These are phyloP conservation scores for Fragum sueziense DNA, from an alignment of 2,888 invertebrate genomes.

Conservation along the genomic window DNA sequence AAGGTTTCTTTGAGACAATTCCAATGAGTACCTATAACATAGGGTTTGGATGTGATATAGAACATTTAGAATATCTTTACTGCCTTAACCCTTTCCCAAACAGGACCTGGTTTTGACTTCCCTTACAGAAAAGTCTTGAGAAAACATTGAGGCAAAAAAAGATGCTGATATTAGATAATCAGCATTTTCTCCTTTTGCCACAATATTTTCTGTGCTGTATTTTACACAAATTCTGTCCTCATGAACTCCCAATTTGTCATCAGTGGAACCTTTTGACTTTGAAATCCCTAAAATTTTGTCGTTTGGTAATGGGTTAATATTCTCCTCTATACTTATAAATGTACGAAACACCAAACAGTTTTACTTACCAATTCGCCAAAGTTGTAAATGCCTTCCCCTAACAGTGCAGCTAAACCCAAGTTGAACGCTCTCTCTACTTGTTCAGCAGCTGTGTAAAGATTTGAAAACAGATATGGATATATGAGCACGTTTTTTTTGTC, in stretches of 20 bases:
- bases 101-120: not conserved
- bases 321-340: too few relatives aligned
- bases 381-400: conserved; percentile 95
- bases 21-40: too few relatives aligned
- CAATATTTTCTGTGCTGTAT: not conserved
- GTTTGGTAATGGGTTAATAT: not conserved
- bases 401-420: conserved; percentile 95
- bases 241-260: not conserved
- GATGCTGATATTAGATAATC: not conserved
- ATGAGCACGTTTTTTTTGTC: too few relatives aligned
- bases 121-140: not conserved
- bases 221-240: not conserved
- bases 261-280: not conserved
- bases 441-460: conserved; percentile 68
- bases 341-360: too few relatives aligned
- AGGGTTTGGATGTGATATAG: too few relatives aligned
- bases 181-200: not conserved
- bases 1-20: too few relatives aligned
- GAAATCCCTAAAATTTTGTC: not conserved
- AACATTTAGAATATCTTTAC: too few relatives aligned
- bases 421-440: conserved; percentile 89
- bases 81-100: not conserved
- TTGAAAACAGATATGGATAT: too few relatives aligned
- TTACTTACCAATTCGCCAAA: conserved; percentile 93
- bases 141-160: not conserved